Evolutionary conservation across 2,888 invertebrate genomes (phyloP).

Genomic region (Pammene aurita): DNA sequence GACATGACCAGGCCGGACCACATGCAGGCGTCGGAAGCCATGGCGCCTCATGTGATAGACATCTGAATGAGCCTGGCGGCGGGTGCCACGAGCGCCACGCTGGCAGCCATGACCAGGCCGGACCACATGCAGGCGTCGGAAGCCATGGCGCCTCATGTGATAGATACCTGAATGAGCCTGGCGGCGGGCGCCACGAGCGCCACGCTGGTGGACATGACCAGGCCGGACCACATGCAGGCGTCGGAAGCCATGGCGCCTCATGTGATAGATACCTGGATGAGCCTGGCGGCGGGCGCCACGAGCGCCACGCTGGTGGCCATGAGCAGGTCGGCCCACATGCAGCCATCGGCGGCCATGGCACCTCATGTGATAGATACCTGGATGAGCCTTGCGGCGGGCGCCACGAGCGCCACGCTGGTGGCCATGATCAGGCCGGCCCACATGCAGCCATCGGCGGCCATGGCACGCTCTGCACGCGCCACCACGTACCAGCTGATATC

Average conservation of each 20-base stretch:
- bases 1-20: too few relatives aligned
- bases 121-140: too few relatives aligned
- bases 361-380: slow-evolving; percentile 58
- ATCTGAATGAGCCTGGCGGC: too few relatives aligned
- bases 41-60: too few relatives aligned
- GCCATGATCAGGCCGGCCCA: slow-evolving; percentile 72
- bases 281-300: slow-evolving; percentile 62
- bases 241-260: background rate
- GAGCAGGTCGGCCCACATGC: slow-evolving; percentile 65
- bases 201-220: slow-evolving; percentile 69
- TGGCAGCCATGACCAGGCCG: too few relatives aligned
- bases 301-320: slow-evolving; percentile 71
- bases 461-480: slow-evolving; percentile 89
- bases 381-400: slow-evolving; percentile 65
- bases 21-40: too few relatives aligned
- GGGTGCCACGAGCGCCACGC: too few relatives aligned
- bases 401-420: slow-evolving; percentile 64
- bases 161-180: slow-evolving; percentile 65
- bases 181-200: slow-evolving; percentile 60
- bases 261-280: slow-evolving; percentile 65
- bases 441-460: slow-evolving; percentile 70
- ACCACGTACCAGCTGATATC: slow-evolving; percentile 98
- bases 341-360: slow-evolving; percentile 48
- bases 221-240: slow-evolving; percentile 60
- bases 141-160: background rate